Conservation (phyloP, 2,888 invertebrate species). For the Callimorpha dominula region DNA sequence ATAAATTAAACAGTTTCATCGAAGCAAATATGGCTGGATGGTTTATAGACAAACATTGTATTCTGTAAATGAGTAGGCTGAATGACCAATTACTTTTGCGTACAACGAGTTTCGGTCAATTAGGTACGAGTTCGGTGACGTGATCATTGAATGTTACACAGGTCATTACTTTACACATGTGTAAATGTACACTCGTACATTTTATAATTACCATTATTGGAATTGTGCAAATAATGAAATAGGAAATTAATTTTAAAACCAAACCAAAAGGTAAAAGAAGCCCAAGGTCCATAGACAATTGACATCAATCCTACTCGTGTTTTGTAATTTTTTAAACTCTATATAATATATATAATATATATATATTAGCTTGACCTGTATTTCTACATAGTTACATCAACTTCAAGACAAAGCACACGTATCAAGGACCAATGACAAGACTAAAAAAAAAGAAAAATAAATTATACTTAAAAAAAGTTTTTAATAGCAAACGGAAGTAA, state of each 20-base stretch:
- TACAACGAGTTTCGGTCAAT: conserved; percentile 15
- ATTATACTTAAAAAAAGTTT: no score
- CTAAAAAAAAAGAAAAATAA: no score
- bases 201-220: background rate
- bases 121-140: conserved; percentile 3
- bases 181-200: background rate
- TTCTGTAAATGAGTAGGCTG: conserved; percentile 36
- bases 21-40: conserved; percentile 20
- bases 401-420: no score
- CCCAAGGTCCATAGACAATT: no score
- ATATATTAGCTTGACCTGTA: no score
- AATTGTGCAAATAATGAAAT: background rate
- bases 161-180: background rate
- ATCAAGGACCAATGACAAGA: no score
- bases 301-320: no score
- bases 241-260: background rate
- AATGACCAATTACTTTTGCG: conserved; percentile 47
- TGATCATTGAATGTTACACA: background rate
- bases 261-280: background rate
- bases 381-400: no score
- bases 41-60: conserved; percentile 35
- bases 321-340: no score
- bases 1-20: background rate
- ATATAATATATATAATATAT: no score
- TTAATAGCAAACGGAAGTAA: no score